Base-by-base conservation (phyloP, 92 coral and sea anemone species). In the Phenganax subtilis region DNA sequence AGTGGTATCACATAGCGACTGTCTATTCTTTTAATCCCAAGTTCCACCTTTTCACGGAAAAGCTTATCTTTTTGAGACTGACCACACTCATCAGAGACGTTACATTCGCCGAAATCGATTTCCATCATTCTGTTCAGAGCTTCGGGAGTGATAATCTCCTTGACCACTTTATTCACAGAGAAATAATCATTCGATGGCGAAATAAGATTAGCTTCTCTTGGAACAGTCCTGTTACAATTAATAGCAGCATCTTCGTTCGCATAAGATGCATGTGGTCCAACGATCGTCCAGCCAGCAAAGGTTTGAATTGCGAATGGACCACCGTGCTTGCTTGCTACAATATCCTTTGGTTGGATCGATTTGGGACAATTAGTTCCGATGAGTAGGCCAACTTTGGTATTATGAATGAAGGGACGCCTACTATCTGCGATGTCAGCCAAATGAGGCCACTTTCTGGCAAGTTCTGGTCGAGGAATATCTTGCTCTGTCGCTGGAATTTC, bases 261-360 rank as follows among this genome's bases (percentile, higher is more conserved):
- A 71, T 51, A 66, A 85, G 52, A 57, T 57, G 63, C 51, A 51
- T 63, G 62, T 3, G 91, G 86, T 27, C 89, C 89, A 17, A 89
- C 63, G 58, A 89, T 52, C 9, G 88, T 85, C 92, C 89, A 76
- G 28, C 86, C 86, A 10, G 88, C 89, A 73, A 89, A 86, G 6
- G 90, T 86, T 51, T 76, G 58, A n/a, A 84, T 69, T 3, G 85
- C 87, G 58, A 73, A 87, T 11, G 86, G 87, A 63, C 87, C 87
- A 47, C 84, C 87, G 25, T 78, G 52, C 37, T 69, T 64, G 51
- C 87, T 63, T 17, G 87, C 67, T 37, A 87, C 75, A 17, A 87
- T 27, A 28, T 84, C 81, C 37, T 27, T 58, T 6, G 85, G 87
- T 71, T 87, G 76, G 12, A 85, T 71, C 17, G 88, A 86, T 60